These are phyloP conservation scores for Scaptomyza montana DNA, from an alignment of 1,140 invertebrate genomes.

Conservation along the genomic window DNA sequence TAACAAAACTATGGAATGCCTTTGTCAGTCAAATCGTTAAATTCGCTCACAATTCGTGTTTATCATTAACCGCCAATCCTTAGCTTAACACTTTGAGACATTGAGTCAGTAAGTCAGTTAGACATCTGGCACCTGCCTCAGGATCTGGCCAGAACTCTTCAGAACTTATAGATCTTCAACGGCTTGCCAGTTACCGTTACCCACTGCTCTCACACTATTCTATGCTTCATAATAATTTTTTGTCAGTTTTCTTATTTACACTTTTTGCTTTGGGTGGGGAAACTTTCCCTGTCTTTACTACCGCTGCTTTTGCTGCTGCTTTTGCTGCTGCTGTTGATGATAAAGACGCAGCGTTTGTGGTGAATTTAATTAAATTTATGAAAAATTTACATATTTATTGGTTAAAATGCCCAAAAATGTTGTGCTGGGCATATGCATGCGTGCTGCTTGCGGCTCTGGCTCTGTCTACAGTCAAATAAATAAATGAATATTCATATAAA, in stretches of 20 bases:
- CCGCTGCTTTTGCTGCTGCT: conserved; percentile 34
- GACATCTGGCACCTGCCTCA: conserved; percentile 69
- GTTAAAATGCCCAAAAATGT: conserved; percentile 74
- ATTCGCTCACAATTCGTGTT: conserved; percentile 71
- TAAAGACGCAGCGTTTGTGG: conserved; percentile 65
- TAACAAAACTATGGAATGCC: conserved; percentile 75
- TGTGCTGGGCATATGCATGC: conserved; percentile 42
- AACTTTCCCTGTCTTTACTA: conserved; percentile 60
- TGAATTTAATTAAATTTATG: conserved; percentile 82
- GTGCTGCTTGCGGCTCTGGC: not conserved
- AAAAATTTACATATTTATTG: conserved; percentile 82
- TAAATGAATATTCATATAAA: conserved; percentile 52
- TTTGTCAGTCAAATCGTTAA: conserved; percentile 79
- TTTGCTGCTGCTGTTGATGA: conserved; percentile 32
- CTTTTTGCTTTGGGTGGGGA: conserved; percentile 24
- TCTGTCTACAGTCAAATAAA: conserved; percentile 32
- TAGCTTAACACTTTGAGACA: conserved; percentile 46
- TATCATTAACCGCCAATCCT: conserved; percentile 58
- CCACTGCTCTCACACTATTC: conserved; percentile 6
- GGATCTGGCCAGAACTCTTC: conserved; percentile 33
- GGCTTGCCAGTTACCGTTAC: conserved; percentile 2
- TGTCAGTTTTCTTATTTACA: conserved; percentile 29
- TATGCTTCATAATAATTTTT: not conserved
- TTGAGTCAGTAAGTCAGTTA: conserved; percentile 41
- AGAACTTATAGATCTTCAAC: conserved; percentile 40